Conservation (phyloP, 2,888 invertebrate species). For the Venusia cambrica region DNA sequence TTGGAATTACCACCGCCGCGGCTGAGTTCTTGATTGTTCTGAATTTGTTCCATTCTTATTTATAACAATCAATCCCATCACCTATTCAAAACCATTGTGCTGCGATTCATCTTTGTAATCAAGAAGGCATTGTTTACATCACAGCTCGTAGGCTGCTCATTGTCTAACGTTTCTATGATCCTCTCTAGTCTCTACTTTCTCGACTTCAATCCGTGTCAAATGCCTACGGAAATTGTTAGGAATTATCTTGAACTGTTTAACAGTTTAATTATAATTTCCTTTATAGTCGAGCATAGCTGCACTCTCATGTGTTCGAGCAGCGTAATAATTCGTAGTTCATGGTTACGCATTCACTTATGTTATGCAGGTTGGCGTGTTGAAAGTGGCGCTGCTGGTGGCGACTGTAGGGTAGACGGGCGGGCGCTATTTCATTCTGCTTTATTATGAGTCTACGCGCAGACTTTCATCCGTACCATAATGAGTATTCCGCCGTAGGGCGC, state of each 20-base stretch:
- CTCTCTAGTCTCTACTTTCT: slow-evolving; percentile 28
- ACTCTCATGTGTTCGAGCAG: slow-evolving; percentile 28
- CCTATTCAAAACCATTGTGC: slow-evolving; percentile 27
- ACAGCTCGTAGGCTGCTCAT: slow-evolving; percentile 26
- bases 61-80: slow-evolving; percentile 30
- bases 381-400: slow-evolving; percentile 49
- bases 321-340: slow-evolving; percentile 56
- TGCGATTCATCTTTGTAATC: slow-evolving; percentile 30
- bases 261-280: slow-evolving; percentile 29
- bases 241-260: slow-evolving; percentile 20
- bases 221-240: slow-evolving; percentile 21
- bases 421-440: slow-evolving; percentile 65
- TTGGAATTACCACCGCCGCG: too few relatives aligned
- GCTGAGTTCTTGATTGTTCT: slow-evolving; percentile 4
- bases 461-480: slow-evolving; percentile 70
- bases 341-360: slow-evolving; percentile 53
- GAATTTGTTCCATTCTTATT: slow-evolving; percentile 14
- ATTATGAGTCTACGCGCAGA: slow-evolving; percentile 55
- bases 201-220: slow-evolving; percentile 24
- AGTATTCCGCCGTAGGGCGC: slow-evolving; percentile 46
- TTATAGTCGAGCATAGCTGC: slow-evolving; percentile 31
- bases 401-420: slow-evolving; percentile 55
- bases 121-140: slow-evolving; percentile 31
- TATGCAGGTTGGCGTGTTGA: slow-evolving; percentile 40
- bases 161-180: slow-evolving; percentile 26